These are phyloP conservation scores for Zoanthus gigantus DNA, from an alignment of 92 coral and sea anemone species.

Conservation along the genomic window DNA sequence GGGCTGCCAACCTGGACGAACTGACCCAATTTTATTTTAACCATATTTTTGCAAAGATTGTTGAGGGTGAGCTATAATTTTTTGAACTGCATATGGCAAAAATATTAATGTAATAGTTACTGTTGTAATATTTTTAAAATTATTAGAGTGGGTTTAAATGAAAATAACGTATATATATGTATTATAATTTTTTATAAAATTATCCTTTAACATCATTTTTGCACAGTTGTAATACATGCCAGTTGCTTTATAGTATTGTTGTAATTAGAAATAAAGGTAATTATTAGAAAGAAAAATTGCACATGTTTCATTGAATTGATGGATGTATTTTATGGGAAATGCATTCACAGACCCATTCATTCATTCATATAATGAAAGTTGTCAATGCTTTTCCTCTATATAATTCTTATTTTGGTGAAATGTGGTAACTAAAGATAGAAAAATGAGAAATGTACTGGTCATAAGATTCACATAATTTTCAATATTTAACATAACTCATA, in stretches of 20 bases:
- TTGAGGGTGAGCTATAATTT: conserved; percentile 35
- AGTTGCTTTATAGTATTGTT: background rate
- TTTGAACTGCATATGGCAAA: conserved; percentile 9
- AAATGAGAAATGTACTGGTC: too few relatives aligned
- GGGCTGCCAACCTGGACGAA: conserved; percentile 20
- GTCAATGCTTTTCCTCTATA: too few relatives aligned
- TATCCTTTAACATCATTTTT: background rate
- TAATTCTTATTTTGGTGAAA: too few relatives aligned
- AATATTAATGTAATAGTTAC: background rate
- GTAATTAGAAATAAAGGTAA: conserved; percentile 3
- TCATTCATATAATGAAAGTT: too few relatives aligned
- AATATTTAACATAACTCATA: too few relatives aligned
- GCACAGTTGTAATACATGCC: conserved; percentile 1
- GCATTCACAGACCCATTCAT: too few relatives aligned
- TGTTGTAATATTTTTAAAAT: background rate
- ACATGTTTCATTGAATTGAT: too few relatives aligned
- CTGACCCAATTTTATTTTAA: conserved; percentile 32
- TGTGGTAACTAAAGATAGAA: too few relatives aligned
- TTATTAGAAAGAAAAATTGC: background rate
- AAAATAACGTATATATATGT: background rate
- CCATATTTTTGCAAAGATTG: conserved; percentile 5
- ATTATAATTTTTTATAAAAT: background rate
- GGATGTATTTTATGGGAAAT: too few relatives aligned
- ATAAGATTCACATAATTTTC: too few relatives aligned
- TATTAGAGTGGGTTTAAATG: background rate